Conservation (phyloP, 2,113 vertebrate genomes). For the Chionomys nivalis region DNA sequence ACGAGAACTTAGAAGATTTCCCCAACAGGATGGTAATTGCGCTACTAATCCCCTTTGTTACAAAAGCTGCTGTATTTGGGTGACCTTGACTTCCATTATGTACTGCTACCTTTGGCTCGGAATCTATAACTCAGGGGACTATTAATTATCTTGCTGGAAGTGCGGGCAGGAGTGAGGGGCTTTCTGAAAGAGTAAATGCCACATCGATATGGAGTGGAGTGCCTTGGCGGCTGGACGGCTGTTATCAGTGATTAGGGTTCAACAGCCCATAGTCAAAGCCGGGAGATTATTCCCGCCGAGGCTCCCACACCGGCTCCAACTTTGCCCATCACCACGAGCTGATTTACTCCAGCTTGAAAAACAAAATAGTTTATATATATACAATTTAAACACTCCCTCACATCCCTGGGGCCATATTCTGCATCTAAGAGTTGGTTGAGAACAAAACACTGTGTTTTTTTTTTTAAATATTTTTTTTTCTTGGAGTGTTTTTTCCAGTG, state of each 20-base stretch:
- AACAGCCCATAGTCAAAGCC: neutral
- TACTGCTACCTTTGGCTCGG: conserved; percentile 61
- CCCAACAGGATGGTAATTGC: conserved; percentile 57
- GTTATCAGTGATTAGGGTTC: conserved; percentile 59
- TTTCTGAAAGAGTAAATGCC: conserved; percentile 62
- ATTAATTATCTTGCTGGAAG: conserved; percentile 61
- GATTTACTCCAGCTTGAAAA: conserved; percentile 77
- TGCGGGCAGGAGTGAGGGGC: neutral
- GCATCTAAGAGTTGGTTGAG: neutral
- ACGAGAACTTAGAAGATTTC: conserved; percentile 77
- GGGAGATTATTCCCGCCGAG: conserved; percentile 12
- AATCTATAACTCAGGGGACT: conserved; percentile 64
- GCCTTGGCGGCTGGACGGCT: rapidly evolving
- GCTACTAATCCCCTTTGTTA: conserved; percentile 62
- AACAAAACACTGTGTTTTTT: conserved; percentile 53
- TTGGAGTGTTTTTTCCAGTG: neutral
- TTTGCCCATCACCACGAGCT: neutral
- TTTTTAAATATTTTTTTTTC: conserved; percentile 31
- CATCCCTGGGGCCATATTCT: conserved; percentile 75
- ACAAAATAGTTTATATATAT: conserved; percentile 83
- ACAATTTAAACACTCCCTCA: conserved; percentile 85
- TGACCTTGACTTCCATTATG: conserved; percentile 68
- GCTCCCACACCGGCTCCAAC: neutral
- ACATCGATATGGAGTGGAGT: neutral
- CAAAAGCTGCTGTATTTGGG: conserved; percentile 63